Evolutionary conservation across 2,113 vertebrate genomes (phyloP).

Genomic region (Nettapus auritus): DNA sequence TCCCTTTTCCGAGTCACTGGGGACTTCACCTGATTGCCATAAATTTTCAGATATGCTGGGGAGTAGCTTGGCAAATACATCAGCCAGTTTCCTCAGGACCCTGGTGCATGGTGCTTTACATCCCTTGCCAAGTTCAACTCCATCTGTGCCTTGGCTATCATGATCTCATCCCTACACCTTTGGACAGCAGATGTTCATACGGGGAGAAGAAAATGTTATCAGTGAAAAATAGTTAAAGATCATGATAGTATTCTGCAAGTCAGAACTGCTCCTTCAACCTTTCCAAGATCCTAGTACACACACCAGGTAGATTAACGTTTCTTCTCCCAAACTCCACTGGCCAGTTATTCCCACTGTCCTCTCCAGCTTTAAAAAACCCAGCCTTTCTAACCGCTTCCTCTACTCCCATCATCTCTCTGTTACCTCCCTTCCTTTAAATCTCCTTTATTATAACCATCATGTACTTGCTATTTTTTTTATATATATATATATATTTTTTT

Average conservation of each 20-base stretch:
- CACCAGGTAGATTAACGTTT: neutral
- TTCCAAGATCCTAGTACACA: neutral
- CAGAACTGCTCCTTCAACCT: neutral
- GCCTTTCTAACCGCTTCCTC: neutral
- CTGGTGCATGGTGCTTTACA: too few species aligned
- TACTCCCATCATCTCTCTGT: neutral
- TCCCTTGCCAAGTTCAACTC: neutral
- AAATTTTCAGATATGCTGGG: too few species aligned
- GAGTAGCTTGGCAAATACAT: too few species aligned
- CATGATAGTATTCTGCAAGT: neutral
- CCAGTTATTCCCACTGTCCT: neutral
- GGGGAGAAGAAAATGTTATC: neutral
- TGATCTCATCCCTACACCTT: neutral
- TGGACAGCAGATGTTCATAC: neutral
- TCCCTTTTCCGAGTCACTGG: too few species aligned
- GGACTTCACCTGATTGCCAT: too few species aligned
- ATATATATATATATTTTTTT: neutral
- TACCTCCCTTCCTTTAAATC: neutral
- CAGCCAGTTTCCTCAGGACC: too few species aligned
- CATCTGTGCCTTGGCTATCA: neutral
- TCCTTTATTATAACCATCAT: neutral
- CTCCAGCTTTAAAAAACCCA: neutral
- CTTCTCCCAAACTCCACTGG: neutral
- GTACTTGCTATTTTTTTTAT: neutral
- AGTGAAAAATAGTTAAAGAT: neutral